A percentile compares a stretch with the other conserved stretches of the same genome.
Conservation (phyloP, 2,797 vertebrate species). For the Morus bassanus region DNA sequence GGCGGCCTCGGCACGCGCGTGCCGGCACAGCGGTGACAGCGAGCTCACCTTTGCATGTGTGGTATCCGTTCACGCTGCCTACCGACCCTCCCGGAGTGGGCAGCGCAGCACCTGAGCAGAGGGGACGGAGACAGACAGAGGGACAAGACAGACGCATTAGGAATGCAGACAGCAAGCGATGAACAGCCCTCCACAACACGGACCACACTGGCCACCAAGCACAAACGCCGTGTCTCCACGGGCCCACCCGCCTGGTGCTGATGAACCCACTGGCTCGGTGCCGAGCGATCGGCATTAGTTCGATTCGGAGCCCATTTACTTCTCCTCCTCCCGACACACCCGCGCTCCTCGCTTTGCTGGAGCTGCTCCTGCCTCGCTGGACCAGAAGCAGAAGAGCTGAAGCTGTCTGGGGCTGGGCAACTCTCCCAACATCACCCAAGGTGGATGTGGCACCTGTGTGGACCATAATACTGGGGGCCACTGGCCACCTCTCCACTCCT, state of each 20-base stretch:
- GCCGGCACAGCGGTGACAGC: neutral
- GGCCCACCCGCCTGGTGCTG: neutral
- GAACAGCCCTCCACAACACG: slow-evolving; percentile 9
- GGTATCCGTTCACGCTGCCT: slow-evolving; percentile 96
- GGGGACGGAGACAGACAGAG: slow-evolving; percentile 70
- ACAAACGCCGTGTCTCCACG: rapidly evolving
- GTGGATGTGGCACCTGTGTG: rapidly evolving
- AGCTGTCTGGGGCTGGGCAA: neutral
- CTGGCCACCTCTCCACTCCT: rapidly evolving
- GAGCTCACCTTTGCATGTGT: slow-evolving; percentile 98
- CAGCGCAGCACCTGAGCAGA: slow-evolving; percentile 85
- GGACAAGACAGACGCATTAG: slow-evolving; percentile 69
- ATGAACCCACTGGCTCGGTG: rapidly evolving
- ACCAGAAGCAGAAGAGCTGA: neutral
- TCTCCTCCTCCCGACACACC: neutral
- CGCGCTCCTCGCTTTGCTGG: neutral
- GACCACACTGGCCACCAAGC: neutral
- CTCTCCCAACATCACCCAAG: neutral
- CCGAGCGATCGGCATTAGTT: rapidly evolving
- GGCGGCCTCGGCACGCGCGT: neutral
- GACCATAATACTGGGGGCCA: rapidly evolving
- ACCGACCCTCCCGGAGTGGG: slow-evolving; percentile 71
- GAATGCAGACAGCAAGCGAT: slow-evolving; percentile 54
- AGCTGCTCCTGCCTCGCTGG: neutral
- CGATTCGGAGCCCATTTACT: rapidly evolving